phyloP scores from a whole-genome alignment of 1,140 invertebrate genomes.

The Hycleus phaleratus region DNA sequence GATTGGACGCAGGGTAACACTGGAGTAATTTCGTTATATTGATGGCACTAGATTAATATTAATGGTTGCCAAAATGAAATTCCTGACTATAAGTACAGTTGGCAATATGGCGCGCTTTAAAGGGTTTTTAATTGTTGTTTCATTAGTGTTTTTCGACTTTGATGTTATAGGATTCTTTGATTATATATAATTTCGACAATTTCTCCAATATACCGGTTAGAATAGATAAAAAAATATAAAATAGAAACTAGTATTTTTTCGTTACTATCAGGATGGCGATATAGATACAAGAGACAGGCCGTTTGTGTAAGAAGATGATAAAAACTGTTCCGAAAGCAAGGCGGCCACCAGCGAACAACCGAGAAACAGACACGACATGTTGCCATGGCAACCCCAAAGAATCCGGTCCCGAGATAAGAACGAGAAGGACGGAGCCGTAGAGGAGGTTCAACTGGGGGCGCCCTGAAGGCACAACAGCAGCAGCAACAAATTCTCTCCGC shows the following conservation, averaged over 20 bases:
- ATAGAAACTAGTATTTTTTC: too few relatives aligned
- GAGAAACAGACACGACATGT: conserved; percentile 4
- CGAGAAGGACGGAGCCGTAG: conserved; percentile 6
- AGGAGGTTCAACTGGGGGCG: conserved; percentile 1
- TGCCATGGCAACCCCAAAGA: conserved; percentile 14
- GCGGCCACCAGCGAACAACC: not conserved
- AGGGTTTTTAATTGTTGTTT: conserved; percentile 27
- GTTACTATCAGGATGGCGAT: too few relatives aligned
- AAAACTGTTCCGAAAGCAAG: conserved; percentile 3
- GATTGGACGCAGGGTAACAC: conserved; percentile 12
- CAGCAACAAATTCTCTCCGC: too few relatives aligned
- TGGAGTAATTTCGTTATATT: conserved; percentile 33
- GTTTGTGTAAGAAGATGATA: not conserved
- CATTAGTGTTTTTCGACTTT: conserved; percentile 6
- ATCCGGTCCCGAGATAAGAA: conserved; percentile 17
- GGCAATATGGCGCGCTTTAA: conserved; percentile 22
- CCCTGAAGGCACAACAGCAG: too few relatives aligned
- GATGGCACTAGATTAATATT: conserved; percentile 36
- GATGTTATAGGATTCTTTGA: too few relatives aligned
- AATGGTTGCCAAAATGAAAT: conserved; percentile 36
- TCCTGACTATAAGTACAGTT: conserved; percentile 27
- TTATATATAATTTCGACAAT: too few relatives aligned
- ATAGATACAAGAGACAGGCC: not conserved
- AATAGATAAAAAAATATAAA: too few relatives aligned
- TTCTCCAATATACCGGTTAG: too few relatives aligned